Base-by-base conservation (phyloP, 2,797 vertebrate species). In the Hoplostethus mediterraneus region DNA sequence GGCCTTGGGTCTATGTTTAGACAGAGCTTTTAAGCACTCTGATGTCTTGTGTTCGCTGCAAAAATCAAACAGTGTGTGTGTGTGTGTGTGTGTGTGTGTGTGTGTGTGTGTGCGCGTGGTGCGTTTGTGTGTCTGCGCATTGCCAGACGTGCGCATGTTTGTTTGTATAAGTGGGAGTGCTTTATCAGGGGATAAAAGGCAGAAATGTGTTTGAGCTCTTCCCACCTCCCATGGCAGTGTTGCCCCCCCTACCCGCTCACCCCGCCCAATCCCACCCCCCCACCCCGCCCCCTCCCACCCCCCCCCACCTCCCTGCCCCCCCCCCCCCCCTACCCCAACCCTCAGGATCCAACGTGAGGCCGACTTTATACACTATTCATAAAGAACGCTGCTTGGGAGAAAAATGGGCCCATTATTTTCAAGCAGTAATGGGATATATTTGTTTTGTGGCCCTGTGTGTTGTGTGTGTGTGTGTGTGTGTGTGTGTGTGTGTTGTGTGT, bases 291-390 rank as follows among this genome's bases (percentile, higher is more conserved):
- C 0, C 45, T 10, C 31, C 16, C 11, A 49, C 45, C 12, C 30
- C 12, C 42, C 14, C 12, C 16, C 11, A 49, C 45, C 12, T 16
- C 12, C 42, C 14, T 5, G 10, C 63, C 47, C 14, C 66, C 33
- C 63, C 69, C n/a, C n/a, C n/a, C n/a, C 5, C 63, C 47, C 14
- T 62, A 28, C 63, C 69, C 2, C 53, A 5, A 31, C n/a, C 67
- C 66, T 53, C 49, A 88, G 86, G 87, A 90, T 81, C 63, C 71
- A 56, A 79, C 63, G 56, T 63, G 63, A 88, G 87, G 81, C 70
- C 6, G 60, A 79, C 79, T 93, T 92, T 91, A 92, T 93, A 79
- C 89, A 92, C 90, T 93, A 93, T 93, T 94, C 88, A 93, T 90
- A 92, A 92, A 90, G 83, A 87, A 82, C 77, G 51, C 73, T 76